Conservation (phyloP, 2,797 vertebrate species). For the Crocodylus rhombifer region DNA sequence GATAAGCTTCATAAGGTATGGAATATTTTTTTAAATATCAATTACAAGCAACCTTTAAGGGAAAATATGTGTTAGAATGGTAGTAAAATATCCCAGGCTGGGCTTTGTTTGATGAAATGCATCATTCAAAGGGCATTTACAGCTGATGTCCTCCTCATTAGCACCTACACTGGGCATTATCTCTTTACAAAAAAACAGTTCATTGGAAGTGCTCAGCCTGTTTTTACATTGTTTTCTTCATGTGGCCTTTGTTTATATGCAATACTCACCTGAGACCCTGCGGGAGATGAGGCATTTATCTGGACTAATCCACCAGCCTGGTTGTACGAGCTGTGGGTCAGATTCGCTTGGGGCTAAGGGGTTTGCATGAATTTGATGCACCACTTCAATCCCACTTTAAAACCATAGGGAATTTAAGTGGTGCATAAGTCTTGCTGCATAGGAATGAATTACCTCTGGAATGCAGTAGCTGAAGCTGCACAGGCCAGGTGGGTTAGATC, state of each 20-base stretch:
- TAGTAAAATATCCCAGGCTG: background rate
- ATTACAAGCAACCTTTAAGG: background rate
- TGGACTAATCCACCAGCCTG: background rate
- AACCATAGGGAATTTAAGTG: background rate
- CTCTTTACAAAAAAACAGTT: background rate
- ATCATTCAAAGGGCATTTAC: background rate
- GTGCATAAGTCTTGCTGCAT: background rate
- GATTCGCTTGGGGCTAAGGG: background rate
- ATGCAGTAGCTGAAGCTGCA: background rate
- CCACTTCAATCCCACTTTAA: background rate
- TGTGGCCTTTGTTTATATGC: background rate
- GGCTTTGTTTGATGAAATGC: background rate
- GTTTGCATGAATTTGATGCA: background rate
- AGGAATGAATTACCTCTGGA: background rate
- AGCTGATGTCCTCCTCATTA: background rate
- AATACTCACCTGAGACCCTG: background rate
- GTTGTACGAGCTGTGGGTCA: background rate
- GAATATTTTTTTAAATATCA: background rate
- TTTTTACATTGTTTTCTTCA: background rate
- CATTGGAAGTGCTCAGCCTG: background rate
- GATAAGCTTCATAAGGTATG: background rate
- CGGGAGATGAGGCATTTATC: background rate
- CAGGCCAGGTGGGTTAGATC: background rate
- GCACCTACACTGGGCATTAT: accelerated
- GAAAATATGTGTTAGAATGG: background rate